Evolutionary conservation across 2,113 vertebrate genomes (phyloP).

Genomic region (Eurypyga helias): DNA sequence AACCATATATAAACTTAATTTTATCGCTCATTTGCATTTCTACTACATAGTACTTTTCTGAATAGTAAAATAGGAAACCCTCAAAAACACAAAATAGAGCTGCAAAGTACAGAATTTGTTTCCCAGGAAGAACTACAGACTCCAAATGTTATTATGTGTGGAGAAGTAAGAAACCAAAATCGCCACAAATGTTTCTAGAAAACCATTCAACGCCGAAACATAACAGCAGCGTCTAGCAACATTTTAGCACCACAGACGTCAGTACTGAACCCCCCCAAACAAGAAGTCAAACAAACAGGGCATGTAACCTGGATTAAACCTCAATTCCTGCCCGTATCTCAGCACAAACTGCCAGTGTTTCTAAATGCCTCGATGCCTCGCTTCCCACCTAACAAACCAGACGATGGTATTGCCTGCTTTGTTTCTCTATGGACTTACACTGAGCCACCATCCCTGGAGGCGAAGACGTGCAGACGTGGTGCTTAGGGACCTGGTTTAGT

Average conservation of each 20-base stretch:
- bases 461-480: background rate
- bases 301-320: background rate
- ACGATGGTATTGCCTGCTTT: background rate
- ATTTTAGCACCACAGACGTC: background rate
- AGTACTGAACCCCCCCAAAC: background rate
- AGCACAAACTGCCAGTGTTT: background rate
- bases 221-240: background rate
- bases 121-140: background rate
- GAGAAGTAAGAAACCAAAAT: background rate
- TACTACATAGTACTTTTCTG: background rate
- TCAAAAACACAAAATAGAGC: background rate
- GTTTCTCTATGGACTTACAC: background rate
- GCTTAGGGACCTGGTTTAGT: too few species aligned
- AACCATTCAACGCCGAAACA: background rate
- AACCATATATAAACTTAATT: background rate
- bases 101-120: background rate
- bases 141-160: background rate
- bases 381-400: background rate
- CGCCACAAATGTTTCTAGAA: background rate
- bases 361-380: background rate
- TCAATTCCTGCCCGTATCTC: background rate
- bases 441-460: background rate
- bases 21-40: background rate
- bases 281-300: background rate
- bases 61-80: background rate